Percentiles rank a stretch among this genome's conserved stretches.
Evolutionary conservation across 2,888 invertebrate species (phyloP).

Genomic region (Gisinianus flammeolus): DNA sequence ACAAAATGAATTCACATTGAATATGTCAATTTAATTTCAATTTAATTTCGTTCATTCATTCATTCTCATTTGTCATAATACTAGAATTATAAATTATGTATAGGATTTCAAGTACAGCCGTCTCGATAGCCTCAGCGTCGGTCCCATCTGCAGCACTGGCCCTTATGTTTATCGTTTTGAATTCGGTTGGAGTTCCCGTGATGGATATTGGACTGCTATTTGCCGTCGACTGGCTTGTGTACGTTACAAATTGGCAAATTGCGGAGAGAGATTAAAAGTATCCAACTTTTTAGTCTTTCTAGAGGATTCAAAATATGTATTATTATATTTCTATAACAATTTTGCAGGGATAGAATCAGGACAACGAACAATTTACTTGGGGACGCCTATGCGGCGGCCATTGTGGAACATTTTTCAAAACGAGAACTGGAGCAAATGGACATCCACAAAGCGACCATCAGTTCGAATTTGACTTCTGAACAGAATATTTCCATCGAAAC

Average conservation of each 20-base stretch:
- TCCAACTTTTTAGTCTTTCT: not conserved
- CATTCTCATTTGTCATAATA: not conserved
- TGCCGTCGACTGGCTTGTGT: conserved; percentile 91
- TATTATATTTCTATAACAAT: not conserved
- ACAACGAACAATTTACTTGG: conserved; percentile 88
- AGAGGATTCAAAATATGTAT: not conserved
- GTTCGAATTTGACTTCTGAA: not conserved
- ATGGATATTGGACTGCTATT: conserved; percentile 82
- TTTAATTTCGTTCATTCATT: not conserved
- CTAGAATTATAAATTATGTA: not conserved
- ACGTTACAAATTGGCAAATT: conserved; percentile 63
- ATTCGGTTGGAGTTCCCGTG: conserved; percentile 82
- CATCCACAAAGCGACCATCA: not conserved
- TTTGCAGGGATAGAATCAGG: conserved; percentile 72
- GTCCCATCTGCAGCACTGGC: conserved; percentile 87
- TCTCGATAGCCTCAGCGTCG: conserved; percentile 84
- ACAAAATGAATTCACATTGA: no score
- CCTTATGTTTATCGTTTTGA: conserved; percentile 77
- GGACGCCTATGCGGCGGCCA: conserved; percentile 84
- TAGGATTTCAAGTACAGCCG: conserved; percentile 81
- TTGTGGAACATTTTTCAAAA: conserved; percentile 81
- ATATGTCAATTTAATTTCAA: no score
- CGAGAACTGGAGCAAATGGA: conserved; percentile 74
- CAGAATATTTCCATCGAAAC: conserved; percentile 25
- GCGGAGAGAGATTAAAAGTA: not conserved